A percentile compares a stretch with the other conserved stretches of the same genome.
Evolutionary conservation across 2,797 vertebrate genomes (phyloP).

Genomic region (Onychomys arenicola): DNA sequence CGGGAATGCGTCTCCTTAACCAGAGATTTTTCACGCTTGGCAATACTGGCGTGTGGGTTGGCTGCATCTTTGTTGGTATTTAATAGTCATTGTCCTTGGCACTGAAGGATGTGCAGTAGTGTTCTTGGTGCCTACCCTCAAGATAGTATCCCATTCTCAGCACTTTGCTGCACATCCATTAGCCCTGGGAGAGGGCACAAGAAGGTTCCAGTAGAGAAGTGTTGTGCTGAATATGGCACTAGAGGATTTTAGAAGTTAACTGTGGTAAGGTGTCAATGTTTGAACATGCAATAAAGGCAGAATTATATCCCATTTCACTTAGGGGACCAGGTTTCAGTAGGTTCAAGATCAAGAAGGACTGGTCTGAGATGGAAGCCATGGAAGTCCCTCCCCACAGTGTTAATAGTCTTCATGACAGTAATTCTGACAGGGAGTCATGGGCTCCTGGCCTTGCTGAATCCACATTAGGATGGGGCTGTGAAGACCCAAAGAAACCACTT

Average conservation of each 20-base stretch:
- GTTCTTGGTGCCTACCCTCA: neutral
- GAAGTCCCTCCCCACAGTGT: neutral
- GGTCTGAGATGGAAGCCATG: neutral
- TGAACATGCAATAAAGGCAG: neutral
- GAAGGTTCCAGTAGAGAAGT: neutral
- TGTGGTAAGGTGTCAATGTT: accelerated
- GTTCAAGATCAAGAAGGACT: neutral
- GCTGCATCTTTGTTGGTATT: neutral
- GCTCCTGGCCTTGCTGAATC: neutral
- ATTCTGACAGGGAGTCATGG: neutral
- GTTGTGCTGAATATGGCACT: neutral
- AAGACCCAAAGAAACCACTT: neutral
- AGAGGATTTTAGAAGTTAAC: neutral
- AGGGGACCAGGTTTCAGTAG: neutral
- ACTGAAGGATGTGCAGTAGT: neutral
- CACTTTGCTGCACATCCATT: accelerated
- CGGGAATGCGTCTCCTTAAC: neutral
- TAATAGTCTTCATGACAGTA: too few relatives aligned
- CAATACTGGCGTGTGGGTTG: too few relatives aligned
- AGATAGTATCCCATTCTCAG: too few relatives aligned
- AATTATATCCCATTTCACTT: neutral
- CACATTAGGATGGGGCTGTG: neutral
- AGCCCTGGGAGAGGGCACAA: neutral
- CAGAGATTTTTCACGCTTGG: neutral
- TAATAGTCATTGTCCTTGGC: neutral